Evolutionary conservation across 2,888 invertebrate genomes (phyloP).

Genomic region (Acleris emargana): DNA sequence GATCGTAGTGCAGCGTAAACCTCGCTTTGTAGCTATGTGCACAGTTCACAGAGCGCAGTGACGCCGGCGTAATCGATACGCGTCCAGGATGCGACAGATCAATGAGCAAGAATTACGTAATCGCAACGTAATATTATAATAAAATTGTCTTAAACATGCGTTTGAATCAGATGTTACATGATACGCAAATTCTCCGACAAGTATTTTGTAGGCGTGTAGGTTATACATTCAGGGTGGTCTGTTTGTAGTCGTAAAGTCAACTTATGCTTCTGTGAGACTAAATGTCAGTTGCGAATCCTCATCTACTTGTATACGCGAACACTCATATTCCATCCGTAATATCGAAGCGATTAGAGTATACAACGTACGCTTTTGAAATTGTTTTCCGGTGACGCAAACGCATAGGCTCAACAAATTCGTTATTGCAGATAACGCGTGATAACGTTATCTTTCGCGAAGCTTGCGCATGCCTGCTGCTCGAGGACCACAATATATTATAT

Average conservation of each 20-base stretch:
- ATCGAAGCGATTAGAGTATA: background rate
- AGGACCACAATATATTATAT: no score
- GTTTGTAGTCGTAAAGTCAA: no score
- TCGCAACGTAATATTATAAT: constrained; percentile 18
- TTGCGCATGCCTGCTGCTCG: background rate
- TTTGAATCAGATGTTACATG: constrained; percentile 12
- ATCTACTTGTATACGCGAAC: no score
- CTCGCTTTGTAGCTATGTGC: background rate
- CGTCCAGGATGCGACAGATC: constrained; percentile 20
- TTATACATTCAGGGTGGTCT: no score
- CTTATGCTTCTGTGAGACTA: no score
- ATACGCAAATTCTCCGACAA: background rate
- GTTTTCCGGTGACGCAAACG: constrained; percentile 24
- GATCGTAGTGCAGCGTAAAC: background rate
- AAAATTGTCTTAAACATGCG: constrained; percentile 17
- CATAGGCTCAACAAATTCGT: constrained; percentile 17
- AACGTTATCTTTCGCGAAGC: constrained; percentile 10
- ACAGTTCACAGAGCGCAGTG: background rate
- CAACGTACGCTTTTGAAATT: constrained; percentile 16
- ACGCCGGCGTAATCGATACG: constrained; percentile 2
- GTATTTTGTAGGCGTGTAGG: constrained; percentile 5
- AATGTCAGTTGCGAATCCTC: no score
- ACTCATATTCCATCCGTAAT: background rate
- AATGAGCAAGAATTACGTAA: constrained; percentile 29
- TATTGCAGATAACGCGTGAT: constrained; percentile 29